These are phyloP conservation scores for Botia kubotai DNA, from an alignment of 2,797 vertebrate genomes.

Conservation along the genomic window DNA sequence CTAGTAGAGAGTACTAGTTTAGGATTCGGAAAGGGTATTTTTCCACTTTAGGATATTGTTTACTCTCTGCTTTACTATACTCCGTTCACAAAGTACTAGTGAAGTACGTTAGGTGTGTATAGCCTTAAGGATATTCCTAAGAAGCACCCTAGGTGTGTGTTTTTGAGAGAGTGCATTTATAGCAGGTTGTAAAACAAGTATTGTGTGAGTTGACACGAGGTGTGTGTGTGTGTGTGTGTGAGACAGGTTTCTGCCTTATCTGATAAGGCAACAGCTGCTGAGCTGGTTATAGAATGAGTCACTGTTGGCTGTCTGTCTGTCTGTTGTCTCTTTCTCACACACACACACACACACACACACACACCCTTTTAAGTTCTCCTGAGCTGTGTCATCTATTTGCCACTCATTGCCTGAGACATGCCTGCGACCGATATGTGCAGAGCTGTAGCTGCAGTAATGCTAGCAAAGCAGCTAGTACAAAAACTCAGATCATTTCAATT, in stretches of 20 bases:
- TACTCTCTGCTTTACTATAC: too few species aligned
- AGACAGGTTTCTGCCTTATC: not conserved
- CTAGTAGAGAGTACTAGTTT: not conserved
- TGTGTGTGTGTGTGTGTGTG: constrained; percentile 27
- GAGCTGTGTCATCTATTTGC: constrained; percentile 36
- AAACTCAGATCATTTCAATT: too few species aligned
- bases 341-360: not conserved
- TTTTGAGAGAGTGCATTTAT: not conserved
- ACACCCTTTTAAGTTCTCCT: constrained; percentile 43
- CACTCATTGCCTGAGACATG: constrained; percentile 9
- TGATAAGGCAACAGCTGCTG: constrained; percentile 25
- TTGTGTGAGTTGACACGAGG: not conserved
- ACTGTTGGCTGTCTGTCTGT: constrained; percentile 45
- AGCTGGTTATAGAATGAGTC: constrained; percentile 47
- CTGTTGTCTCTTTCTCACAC: not conserved
- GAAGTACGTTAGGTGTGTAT: not conserved
- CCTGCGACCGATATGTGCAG: not conserved
- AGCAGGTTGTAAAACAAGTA: not conserved
- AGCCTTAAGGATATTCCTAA: not conserved
- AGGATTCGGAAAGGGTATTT: not conserved
- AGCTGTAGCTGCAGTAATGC: not conserved
- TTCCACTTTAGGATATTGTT: not conserved
- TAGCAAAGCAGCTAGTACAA: not conserved
- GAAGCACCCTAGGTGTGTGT: not conserved
- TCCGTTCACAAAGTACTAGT: too few species aligned